These are phyloP conservation scores for Ormyrus nitidulus DNA, from an alignment of 2,888 invertebrate species.

Conservation along the genomic window DNA sequence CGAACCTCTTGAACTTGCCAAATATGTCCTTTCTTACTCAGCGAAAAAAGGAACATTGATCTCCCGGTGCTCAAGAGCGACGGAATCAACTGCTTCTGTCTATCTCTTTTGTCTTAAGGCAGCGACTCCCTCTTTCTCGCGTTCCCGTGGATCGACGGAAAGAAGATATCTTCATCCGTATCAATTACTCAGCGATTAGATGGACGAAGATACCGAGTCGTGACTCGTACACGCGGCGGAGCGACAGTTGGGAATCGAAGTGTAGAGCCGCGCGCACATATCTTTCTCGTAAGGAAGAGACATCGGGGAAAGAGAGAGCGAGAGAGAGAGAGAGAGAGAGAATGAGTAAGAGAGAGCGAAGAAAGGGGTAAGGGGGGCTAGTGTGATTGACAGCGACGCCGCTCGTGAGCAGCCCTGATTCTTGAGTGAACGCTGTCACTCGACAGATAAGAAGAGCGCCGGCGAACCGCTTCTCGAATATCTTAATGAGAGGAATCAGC, in stretches of 20 bases:
- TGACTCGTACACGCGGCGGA: conserved; percentile 48
- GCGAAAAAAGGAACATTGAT: too few relatives aligned
- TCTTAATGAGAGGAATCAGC: conserved; percentile 71
- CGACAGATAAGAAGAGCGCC: conserved; percentile 69
- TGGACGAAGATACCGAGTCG: conserved; percentile 66
- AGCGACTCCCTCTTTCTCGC: background rate
- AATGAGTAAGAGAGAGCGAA: conserved; percentile 49
- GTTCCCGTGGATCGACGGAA: conserved; percentile 31
- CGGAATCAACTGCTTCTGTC: conserved; percentile 30
- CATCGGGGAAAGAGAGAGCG: conserved; percentile 58
- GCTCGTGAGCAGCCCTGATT: conserved; percentile 69
- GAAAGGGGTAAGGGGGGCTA: conserved; percentile 53
- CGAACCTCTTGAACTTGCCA: too few relatives aligned
- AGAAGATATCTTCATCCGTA: conserved; percentile 73
- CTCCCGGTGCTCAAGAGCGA: too few relatives aligned
- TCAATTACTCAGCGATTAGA: conserved; percentile 76
- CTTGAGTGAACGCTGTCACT: conserved; percentile 75
- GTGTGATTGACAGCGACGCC: conserved; percentile 73
- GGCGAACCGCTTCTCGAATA: conserved; percentile 64
- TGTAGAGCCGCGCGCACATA: background rate
- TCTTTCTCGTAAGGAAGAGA: conserved; percentile 54
- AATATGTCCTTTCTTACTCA: too few relatives aligned
- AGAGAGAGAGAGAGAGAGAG: conserved; percentile 53
- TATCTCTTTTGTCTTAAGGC: background rate
- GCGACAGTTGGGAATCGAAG: conserved; percentile 42